Percentiles rank a stretch among this genome's conserved stretches.
phyloP scores from a whole-genome alignment of 2,888 invertebrate genomes.

The Acleris cristana region DNA sequence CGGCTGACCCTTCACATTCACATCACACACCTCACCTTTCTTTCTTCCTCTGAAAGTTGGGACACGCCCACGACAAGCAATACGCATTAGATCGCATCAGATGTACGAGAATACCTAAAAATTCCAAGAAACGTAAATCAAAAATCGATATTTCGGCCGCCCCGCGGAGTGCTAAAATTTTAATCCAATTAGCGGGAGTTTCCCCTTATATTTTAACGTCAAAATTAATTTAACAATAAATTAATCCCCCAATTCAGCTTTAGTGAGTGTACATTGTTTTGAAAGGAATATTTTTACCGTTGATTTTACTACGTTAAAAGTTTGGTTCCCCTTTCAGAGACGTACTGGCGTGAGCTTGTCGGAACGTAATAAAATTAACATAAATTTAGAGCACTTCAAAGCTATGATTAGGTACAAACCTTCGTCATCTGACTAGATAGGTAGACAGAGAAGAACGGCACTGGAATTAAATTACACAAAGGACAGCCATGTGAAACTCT shows the following conservation, averaged over 20 bases:
- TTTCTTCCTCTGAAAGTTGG: neutral
- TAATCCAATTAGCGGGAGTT: constrained; percentile 72
- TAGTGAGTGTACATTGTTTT: constrained; percentile 43
- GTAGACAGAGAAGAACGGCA: constrained; percentile 19
- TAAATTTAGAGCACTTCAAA: constrained; percentile 27
- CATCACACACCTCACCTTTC: too few relatives aligned
- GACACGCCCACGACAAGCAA: neutral
- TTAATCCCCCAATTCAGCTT: constrained; percentile 52
- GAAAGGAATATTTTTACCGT: constrained; percentile 16
- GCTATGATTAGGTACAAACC: constrained; percentile 26
- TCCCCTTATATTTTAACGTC: constrained; percentile 67
- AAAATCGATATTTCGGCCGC: constrained; percentile 62
- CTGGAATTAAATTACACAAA: constrained; percentile 32
- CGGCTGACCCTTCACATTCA: too few relatives aligned
- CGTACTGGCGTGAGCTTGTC: constrained; percentile 8
- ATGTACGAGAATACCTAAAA: neutral
- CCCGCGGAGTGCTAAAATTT: constrained; percentile 69
- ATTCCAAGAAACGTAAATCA: constrained; percentile 48
- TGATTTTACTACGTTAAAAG: constrained; percentile 7
- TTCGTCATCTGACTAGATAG: constrained; percentile 28
- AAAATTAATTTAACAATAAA: constrained; percentile 70
- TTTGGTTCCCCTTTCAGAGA: constrained; percentile 1
- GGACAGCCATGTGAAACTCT: constrained; percentile 34
- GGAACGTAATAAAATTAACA: constrained; percentile 19
- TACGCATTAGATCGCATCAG: neutral